Conservation (phyloP, 1,140 invertebrate species). For the fruit fly (Drosophila melanogaster) region DNA sequence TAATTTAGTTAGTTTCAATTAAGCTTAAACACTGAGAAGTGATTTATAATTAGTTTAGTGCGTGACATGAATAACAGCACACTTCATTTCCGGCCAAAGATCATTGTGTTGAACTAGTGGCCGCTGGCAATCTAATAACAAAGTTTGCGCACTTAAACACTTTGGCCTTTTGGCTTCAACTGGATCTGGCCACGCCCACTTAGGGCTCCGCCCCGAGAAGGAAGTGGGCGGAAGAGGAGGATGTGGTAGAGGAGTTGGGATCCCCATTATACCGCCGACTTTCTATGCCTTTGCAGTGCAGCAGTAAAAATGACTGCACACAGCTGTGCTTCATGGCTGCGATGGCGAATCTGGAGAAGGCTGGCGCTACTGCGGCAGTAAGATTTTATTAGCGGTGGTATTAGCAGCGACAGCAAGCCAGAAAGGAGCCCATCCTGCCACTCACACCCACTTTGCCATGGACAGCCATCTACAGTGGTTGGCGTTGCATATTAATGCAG, state of each 20-base stretch:
- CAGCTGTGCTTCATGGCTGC: slow-evolving; percentile 79
- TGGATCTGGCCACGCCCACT: slow-evolving; percentile 26
- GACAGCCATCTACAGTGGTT: slow-evolving; percentile 56
- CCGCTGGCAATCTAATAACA: slow-evolving; percentile 17
- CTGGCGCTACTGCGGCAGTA: slow-evolving; percentile 67
- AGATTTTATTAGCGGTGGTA: slow-evolving; percentile 83
- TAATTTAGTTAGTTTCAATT: neutral
- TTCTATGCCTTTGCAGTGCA: slow-evolving; percentile 52
- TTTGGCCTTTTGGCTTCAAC: slow-evolving; percentile 25
- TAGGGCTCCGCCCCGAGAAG: neutral
- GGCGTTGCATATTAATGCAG: slow-evolving; percentile 81
- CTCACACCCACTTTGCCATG: slow-evolving; percentile 11
- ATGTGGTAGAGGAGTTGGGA: neutral
- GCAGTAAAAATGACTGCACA: slow-evolving; percentile 82
- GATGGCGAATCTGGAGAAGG: slow-evolving; percentile 29
- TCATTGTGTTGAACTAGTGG: slow-evolving; percentile 27
- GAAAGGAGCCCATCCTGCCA: slow-evolving; percentile 9
- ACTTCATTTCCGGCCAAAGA: slow-evolving; percentile 29
- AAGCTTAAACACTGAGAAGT: neutral
- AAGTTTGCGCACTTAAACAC: slow-evolving; percentile 30
- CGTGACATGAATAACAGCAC: slow-evolving; percentile 12
- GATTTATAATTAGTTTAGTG: slow-evolving; percentile 15
- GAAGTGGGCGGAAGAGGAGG: neutral
- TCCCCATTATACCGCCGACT: slow-evolving; percentile 1
- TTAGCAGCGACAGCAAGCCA: slow-evolving; percentile 67